phyloP scores from a whole-genome alignment of 2,888 invertebrate species.

The Flexamia atlantica region DNA sequence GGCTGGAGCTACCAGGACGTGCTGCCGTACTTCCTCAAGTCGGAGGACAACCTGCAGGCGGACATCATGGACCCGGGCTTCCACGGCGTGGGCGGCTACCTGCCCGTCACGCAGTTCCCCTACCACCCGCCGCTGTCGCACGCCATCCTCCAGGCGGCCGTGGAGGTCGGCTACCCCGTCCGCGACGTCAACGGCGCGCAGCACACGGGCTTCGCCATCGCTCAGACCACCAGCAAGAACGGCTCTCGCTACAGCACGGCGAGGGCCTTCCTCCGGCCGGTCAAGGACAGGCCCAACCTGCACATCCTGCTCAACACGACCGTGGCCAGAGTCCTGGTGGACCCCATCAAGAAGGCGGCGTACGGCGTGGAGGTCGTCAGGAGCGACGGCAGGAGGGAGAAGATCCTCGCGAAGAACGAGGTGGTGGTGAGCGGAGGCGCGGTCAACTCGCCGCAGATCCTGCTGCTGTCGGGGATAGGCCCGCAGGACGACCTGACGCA shows the following conservation, averaged over 20 bases:
- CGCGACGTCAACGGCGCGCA: constrained; percentile 90
- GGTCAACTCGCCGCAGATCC: constrained; percentile 95
- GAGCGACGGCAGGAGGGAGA: constrained; percentile 68
- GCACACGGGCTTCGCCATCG: constrained; percentile 91
- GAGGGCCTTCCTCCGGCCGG: constrained; percentile 89
- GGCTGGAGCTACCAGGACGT: constrained; percentile 95
- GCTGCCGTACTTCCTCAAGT: constrained; percentile 92
- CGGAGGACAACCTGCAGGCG: constrained; percentile 87
- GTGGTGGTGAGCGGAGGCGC: constrained; percentile 85
- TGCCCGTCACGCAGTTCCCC: constrained; percentile 89
- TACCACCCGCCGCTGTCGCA: constrained; percentile 91
- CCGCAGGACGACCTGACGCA: constrained; percentile 83
- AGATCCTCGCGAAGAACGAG: constrained; percentile 82
- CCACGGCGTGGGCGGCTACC: constrained; percentile 87
- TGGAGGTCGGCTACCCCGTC: constrained; percentile 79
- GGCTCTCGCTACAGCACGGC: constrained; percentile 91
- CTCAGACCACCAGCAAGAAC: constrained; percentile 92
- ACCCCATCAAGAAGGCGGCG: constrained; percentile 81
- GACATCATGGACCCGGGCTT: constrained; percentile 86
- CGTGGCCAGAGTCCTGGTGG: constrained; percentile 85
- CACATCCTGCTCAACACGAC: constrained; percentile 92
- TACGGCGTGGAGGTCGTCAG: constrained; percentile 78
- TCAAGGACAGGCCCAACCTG: constrained; percentile 85
- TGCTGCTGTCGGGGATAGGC: constrained; percentile 94
- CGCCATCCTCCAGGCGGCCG: constrained; percentile 83